Evolutionary conservation across 2,113 vertebrate species (phyloP), one percentile per base, ranked within the genome.

Genomic region (Centropus bengalensis): DNA sequence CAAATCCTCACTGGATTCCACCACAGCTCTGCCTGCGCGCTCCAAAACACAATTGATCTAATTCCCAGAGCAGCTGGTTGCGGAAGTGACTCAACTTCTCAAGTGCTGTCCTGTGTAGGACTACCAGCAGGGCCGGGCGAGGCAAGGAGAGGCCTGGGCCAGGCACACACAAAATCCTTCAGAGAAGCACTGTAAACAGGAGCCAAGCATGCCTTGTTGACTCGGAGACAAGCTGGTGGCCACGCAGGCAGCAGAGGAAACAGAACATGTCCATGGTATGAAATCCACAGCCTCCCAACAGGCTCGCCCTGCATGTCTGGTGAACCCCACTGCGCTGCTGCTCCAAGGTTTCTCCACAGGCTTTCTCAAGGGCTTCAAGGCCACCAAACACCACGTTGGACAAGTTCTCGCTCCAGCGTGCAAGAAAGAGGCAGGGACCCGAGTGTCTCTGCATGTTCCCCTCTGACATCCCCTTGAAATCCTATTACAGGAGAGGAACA

Each of bases 261-360:
- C 1, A 4, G 12, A 45, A 28, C 2, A 0, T 0, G 12, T 2
- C 28, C 0, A 0, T 1, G 12, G 30, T 22, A 36, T 11, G 44
- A 14, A n/a, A 52, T 2, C 58, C 9, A 6, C 33, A 45, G 64
- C 23, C 15, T 45, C 55, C 40, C 30, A 8, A 8, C 28, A 21
- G 58, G 21, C 63, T 71, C 36, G 0, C 28, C 7, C 21, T 1
- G 28, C 1, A 8, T 2, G 5, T 22, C 20, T 40, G 2, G 12
- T 2, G 2, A 14, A 8, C 6, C 30, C 15, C 68, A 6, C 30
- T 2, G 20, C 67, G 1, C 30, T 8, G 38, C 30, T 8, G 8
- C 69, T 32, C 58, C 27, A 49, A n/a, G 3, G 8, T 3, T 44
- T 14, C 55, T 62, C n/a, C 69, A 32, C 20, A 14, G 42, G 15